These are phyloP conservation scores for Drosophila mercatorum DNA, from an alignment of 2,888 invertebrate species.

Conservation along the genomic window DNA sequence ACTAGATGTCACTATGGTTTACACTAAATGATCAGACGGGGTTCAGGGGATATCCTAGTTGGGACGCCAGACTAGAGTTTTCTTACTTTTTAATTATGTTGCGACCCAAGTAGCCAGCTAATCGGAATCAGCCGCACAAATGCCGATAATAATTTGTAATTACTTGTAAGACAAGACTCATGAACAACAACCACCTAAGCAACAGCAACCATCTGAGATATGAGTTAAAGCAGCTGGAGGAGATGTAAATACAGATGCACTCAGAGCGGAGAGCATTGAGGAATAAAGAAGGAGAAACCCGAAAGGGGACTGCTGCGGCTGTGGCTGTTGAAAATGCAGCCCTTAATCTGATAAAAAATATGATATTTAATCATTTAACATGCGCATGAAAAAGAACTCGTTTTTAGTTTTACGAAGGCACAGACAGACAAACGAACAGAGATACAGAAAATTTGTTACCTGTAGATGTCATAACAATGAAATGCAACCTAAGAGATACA, in stretches of 20 bases:
- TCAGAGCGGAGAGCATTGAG: neutral
- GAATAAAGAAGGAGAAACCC: no score
- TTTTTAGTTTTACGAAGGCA: slow-evolving; percentile 44
- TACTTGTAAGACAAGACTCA: slow-evolving; percentile 72
- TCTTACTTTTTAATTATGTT: slow-evolving; percentile 43
- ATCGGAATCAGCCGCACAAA: slow-evolving; percentile 54
- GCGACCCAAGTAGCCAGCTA: slow-evolving; percentile 53
- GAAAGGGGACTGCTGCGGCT: slow-evolving; percentile 2
- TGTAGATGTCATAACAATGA: slow-evolving; percentile 80
- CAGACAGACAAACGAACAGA: slow-evolving; percentile 33
- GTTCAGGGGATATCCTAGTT: no score
- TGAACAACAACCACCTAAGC: slow-evolving; percentile 34
- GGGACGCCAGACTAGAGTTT: no score
- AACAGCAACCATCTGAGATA: slow-evolving; percentile 54
- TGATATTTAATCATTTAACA: slow-evolving; percentile 79
- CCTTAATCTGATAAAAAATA: slow-evolving; percentile 77
- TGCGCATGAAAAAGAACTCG: slow-evolving; percentile 54
- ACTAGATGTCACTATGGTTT: no score
- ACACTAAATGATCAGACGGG: no score
- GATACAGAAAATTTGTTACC: slow-evolving; percentile 72
- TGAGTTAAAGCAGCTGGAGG: slow-evolving; percentile 27
- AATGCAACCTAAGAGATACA: slow-evolving; percentile 75
- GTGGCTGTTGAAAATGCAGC: slow-evolving; percentile 47
- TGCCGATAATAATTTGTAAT: slow-evolving; percentile 74
- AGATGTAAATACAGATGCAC: slow-evolving; percentile 14